A percentile compares a stretch with the other conserved stretches of the same genome.
Conservation (phyloP, 1,140 invertebrate genomes). For the Ceratosolen fusciceps region DNA sequence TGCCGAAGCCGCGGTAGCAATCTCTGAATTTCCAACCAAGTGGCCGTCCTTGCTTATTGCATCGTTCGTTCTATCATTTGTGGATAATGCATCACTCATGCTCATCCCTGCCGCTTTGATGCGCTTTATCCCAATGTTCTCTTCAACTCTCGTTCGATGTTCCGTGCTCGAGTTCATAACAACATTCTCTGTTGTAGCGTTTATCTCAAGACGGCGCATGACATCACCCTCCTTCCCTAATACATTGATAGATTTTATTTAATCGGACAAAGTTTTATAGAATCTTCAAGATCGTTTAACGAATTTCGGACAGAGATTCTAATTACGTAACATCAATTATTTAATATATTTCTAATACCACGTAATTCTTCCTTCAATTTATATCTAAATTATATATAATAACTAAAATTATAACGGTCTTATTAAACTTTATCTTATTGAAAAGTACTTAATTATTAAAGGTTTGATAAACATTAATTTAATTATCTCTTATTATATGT, state of each 20-base stretch:
- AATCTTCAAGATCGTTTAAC: too few relatives aligned
- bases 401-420: too few relatives aligned
- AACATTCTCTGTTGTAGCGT: neutral
- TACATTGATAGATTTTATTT: neutral
- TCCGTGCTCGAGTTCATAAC: neutral
- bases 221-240: conserved; percentile 23
- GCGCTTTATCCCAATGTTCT: conserved; percentile 37
- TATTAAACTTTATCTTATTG: too few relatives aligned
- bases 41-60: neutral
- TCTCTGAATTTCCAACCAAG: neutral
- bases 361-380: too few relatives aligned
- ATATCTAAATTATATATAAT: too few relatives aligned
- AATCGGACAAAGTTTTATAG: too few relatives aligned
- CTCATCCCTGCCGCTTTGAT: conserved; percentile 35
- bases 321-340: too few relatives aligned
- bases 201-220: neutral
- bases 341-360: too few relatives aligned
- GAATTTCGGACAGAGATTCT: too few relatives aligned
- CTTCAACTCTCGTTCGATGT: conserved; percentile 31
- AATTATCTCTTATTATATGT: too few relatives aligned
- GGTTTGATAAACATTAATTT: too few relatives aligned
- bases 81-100: neutral
- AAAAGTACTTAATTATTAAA: too few relatives aligned
- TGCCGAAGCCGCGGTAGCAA: neutral
- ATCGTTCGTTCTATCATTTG: neutral